Base-by-base conservation (phyloP, 1,140 invertebrate genomes). In the Mycetomoellerius zeteki region DNA sequence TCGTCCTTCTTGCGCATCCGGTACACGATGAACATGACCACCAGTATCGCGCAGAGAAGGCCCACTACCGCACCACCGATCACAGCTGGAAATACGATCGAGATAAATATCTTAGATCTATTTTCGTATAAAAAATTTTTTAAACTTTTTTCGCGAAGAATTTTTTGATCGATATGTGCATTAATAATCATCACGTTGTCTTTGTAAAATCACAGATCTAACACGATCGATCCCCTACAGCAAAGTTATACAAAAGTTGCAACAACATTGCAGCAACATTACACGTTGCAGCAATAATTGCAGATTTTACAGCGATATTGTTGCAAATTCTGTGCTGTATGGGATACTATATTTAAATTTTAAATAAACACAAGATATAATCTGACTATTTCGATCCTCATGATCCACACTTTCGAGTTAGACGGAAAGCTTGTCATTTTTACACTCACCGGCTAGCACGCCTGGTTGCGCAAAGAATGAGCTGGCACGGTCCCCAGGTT, bases 1-100 rank as follows among this genome's bases (percentile, higher is more conserved):
- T 99, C 99, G 95, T 99, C 99, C 96, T 99, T 99, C 97, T 99
- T 99, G 94, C 99, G 97, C 99, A 99, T 99, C 93, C 99, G 97
- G 95, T 99, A 99, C 7, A 99, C 99, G 93, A 99, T 99, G 96
- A 99, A 99, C 99, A 99, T 99, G 65, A 99, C 98, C 86, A 99
- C 98, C 67, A 99, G 96, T 95, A 99, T 99, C 92, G 99, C 99
- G 96, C 99, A 99, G 27, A 99, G 96, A 54, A 99, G 96, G 60
- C 99, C 99, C 19, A 99, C 99, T 76, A 99, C 99, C 87, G 99
- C 99, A 88, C 99, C 99, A 90, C 99, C 99, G 94, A 99, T 99
- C 67, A 99, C 98, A 95, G 99, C 99, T 99, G 96, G 88, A 97
- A 92, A 89, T 87, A 56, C 3, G 5, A 65, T 84, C 56, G 60